Percentiles rank a stretch among this genome's conserved stretches.
phyloP scores from a whole-genome alignment of 2,113 vertebrate species.

The Ochotona princeps region DNA sequence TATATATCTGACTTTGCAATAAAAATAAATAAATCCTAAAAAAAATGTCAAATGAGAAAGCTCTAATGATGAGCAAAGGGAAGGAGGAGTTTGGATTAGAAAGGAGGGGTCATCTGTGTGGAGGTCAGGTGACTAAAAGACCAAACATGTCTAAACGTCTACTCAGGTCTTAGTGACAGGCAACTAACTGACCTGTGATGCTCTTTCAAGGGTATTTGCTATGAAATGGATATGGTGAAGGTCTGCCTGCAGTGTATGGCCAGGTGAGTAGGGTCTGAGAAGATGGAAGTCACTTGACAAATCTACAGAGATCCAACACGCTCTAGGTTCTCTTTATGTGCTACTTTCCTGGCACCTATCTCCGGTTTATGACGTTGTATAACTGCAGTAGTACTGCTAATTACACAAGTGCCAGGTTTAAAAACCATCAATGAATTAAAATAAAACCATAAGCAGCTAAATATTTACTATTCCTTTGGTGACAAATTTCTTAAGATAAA shows the following conservation, averaged over 20 bases:
- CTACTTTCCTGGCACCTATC: neutral
- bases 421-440: conserved; percentile 57
- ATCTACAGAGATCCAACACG: neutral
- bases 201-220: neutral
- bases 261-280: neutral
- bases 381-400: neutral
- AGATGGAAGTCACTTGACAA: neutral
- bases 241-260: neutral
- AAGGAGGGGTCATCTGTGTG: neutral
- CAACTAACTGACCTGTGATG: too few relatives aligned
- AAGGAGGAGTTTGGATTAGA: conserved; percentile 4
- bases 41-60: neutral
- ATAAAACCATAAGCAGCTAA: conserved; percentile 55
- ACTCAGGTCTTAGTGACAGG: neutral
- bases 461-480: conserved; percentile 74
- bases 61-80: neutral
- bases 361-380: neutral
- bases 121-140: neutral
- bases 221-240: neutral
- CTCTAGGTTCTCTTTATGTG: neutral
- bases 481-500: conserved; percentile 66
- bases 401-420: conserved; percentile 39
- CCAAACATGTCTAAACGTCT: neutral
- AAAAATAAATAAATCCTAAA: too few relatives aligned
- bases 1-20: too few relatives aligned